A percentile compares a stretch with the other conserved stretches of the same genome.
Evolutionary conservation across 2,113 vertebrate species (phyloP).

Genomic region (Caloenas nicobarica): DNA sequence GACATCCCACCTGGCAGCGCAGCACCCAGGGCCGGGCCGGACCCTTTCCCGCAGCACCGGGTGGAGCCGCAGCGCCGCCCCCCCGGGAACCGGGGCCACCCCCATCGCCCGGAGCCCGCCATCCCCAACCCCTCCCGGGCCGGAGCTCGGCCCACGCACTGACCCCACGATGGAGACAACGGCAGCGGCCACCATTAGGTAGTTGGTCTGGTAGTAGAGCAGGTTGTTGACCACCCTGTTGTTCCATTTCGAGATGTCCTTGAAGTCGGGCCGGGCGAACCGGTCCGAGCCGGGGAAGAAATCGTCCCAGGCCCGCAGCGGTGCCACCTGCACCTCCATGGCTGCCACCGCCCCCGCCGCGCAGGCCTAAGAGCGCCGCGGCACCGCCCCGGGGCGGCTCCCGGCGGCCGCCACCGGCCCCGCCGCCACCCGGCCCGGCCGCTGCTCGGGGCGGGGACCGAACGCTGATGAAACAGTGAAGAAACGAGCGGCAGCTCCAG

Average conservation of each 20-base stretch:
- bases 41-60: background rate
- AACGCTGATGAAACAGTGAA: no score
- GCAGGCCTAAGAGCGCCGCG: conserved; percentile 20
- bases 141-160: conserved; percentile 51
- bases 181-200: conserved; percentile 80
- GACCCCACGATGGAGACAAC: conserved; percentile 90
- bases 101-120: no score
- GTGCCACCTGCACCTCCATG: conserved; percentile 82
- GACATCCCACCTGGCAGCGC: background rate
- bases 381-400: conserved; percentile 51
- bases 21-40: background rate
- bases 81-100: background rate
- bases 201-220: conserved; percentile 96
- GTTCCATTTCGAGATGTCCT: conserved; percentile 90
- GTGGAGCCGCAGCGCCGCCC: background rate
- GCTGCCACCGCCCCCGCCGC: conserved; percentile 1
- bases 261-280: conserved; percentile 84
- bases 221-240: conserved; percentile 92
- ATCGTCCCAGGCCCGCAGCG: conserved; percentile 87
- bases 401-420: background rate
- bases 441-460: background rate
- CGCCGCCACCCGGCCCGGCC: background rate
- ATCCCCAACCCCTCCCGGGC: background rate
- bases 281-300: conserved; percentile 87
- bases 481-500: background rate